Base-by-base conservation (phyloP, 2,888 invertebrate species). In the Zaprionus bogoriensis region DNA sequence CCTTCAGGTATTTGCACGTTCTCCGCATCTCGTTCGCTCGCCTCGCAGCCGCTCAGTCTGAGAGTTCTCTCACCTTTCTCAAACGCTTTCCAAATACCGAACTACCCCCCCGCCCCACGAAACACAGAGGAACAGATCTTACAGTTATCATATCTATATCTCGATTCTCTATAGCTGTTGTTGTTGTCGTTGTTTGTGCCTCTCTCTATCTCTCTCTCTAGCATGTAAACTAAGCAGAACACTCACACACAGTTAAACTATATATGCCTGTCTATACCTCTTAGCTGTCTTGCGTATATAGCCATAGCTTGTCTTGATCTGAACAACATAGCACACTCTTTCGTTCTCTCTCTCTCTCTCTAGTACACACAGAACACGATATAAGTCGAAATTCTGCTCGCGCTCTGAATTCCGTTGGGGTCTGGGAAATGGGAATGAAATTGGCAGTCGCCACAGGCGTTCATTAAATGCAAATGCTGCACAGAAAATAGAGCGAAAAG, bases 1-100 rank as follows among this genome's bases (percentile, higher is more conserved):
- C 91, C 92, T 96, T 90, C 96, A 96, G 93, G 95, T 93, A 91
- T 72, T 74, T 72, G 72, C 72, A 72, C 72, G 72, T 68, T 71
- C 44, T 78, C 87, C 88, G 81, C 79, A 64, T 84, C 78, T 85
- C 63, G 85, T 82, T 84, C n/a, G n/a, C n/a, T 79, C 22, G 80
- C 82, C 14, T 27, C 6, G 22, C 22, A 22, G 25, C 42, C 42
- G 36, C 59, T 71, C 60, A 66, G 51, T 62, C 68, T 54, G 61
- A 70, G 73, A 58, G 61, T 61, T 59, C 45, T 45, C 46, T 44
- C 47, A 28, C 30, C 62, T 73, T 71, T 67, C 44, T 54, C 62
- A 71, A 41, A 63, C 55, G 48, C 30, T 20, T 22, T 20, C 38
- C 20, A 20, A 59, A 71, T 59, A 67, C 48, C 45, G 58, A 44